Base-by-base conservation (phyloP, 2,888 invertebrate genomes). In the Eristalinus aeneus region DNA sequence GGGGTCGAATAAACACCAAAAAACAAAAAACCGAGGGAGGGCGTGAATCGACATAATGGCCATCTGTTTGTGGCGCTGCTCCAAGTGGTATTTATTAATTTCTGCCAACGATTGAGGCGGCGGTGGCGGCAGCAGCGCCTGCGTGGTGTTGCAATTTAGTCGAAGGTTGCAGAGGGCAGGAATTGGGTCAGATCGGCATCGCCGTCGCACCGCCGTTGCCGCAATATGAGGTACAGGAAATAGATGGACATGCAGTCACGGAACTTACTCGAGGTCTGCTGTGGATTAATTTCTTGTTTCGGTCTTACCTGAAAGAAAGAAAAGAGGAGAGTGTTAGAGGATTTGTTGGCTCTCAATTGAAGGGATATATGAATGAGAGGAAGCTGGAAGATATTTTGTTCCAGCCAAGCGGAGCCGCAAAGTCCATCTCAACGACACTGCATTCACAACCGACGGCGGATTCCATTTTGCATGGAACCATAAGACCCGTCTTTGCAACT, bases 11-110 rank as follows among this genome's bases (percentile, higher is more conserved):
- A 56, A 56, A 69, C 68, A 27, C 54, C 32, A 12, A 32, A 58
- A 32, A 32, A 46, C 22, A 68, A 54, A 9, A 36, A 5, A 20
- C 12, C 23, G 27, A 10, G 10, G 32, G 77, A 56, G 63, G 69
- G 69, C 63, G 77, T 64, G 39, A 31, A 20, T 34, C 16, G 11
- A 36, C 12, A 6, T 53, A 46, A 53, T 67, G 11, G 68, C n/a
- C 67, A 67, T 67, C 61, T 69, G 77, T 63, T 64, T 12, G 10
- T 23, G 22, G 46, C 22, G 32, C 32, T 60, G 36, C 27, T 27
- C 27, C 2, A 5, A n/a, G 67, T 64, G 34, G 60, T 77, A 58
- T 56, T 77, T 77, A 69, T 63, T 69, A 53, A 56, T 56, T 56
- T 65, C 11, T 58, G 23, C 27, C 58, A 12, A 34, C 34, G 8